Evolutionary conservation across 2,888 invertebrate genomes (phyloP), one percentile per base, ranked within the genome.

Genomic region (Ethmia dodecea): DNA sequence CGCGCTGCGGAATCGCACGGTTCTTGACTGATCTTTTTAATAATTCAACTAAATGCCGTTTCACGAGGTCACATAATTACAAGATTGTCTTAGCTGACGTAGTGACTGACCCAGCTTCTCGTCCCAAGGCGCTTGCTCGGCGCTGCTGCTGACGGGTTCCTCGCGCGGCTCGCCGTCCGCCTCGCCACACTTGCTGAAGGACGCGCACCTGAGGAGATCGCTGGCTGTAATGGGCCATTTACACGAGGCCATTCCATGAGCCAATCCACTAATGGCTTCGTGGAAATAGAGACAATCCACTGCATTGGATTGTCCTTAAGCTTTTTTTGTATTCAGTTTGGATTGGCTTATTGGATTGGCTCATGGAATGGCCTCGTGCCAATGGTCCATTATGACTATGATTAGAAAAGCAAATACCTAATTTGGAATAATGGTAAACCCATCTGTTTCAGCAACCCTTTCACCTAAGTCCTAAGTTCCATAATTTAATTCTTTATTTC

Each of bases 121-220:
- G n/a, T 71, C 77, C 77, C 81, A 79, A 22, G 60, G 68, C 27
- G 60, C 64, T 1, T 51, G 58, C 29, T 73, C 70, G 0, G 58
- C 67, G 4, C 63, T 60, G 55, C 77, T 78, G 52, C 71, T 45
- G 24, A 80, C 79, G 0, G 60, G 40, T 13, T 28, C 28, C 13
- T 18, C 16, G 24, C 10, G 34, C 30, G 77, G 77, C 29, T 60
- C 63, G 3, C 59, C 36, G 18, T 47, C 49, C 14, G 24, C 20
- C 14, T 9, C 61, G 65, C 9, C 61, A 69, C 2, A 25, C 25
- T 49, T 47, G 6, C 13, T 48, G 34, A 1, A 42, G 39, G 2
- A 12, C 24, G 24, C 22, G 8, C n/a, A 60, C 65, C 11, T 60
- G 69, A 1, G 32, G 35, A 28, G 67, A 66, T 67, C 68, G 27